Evolutionary conservation across 2,888 invertebrate species (phyloP).

Genomic region (Hydrotaea diabolus): DNA sequence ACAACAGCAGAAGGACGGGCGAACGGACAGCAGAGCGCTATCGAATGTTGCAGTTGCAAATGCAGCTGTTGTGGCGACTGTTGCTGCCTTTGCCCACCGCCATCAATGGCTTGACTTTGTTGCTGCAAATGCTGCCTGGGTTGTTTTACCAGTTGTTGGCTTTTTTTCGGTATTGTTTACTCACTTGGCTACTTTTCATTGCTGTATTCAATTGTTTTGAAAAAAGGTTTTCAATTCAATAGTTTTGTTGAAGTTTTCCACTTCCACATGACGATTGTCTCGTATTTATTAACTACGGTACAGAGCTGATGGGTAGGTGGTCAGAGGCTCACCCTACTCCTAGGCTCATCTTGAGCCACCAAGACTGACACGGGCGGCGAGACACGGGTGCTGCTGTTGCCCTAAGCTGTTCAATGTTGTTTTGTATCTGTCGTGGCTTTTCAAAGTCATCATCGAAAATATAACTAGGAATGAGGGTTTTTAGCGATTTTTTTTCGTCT

Average conservation of each 20-base stretch:
- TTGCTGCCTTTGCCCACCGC: no score
- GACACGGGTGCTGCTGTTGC: constrained; percentile 1
- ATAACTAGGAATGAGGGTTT: constrained; percentile 14
- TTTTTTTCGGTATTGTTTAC: background rate
- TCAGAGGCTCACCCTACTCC: background rate
- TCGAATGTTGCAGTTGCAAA: background rate
- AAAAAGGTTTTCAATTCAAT: constrained; percentile 19
- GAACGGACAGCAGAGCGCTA: background rate
- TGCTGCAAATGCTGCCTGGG: background rate
- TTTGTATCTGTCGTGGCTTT: constrained; percentile 53
- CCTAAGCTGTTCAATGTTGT: constrained; percentile 14
- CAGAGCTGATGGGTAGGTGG: background rate
- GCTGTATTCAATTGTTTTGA: constrained; percentile 14
- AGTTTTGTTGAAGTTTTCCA: background rate
- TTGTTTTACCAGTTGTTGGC: background rate
- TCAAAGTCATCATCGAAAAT: constrained; percentile 48
- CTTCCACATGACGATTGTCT: constrained; percentile 25
- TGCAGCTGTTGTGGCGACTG: no score
- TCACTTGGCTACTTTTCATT: background rate
- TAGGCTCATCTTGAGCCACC: background rate
- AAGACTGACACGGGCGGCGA: background rate
- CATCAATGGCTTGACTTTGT: background rate
- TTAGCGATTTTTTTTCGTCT: background rate
- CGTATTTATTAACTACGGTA: constrained; percentile 20
- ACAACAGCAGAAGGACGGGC: background rate